Conservation (phyloP, 2,888 invertebrate genomes). For the Cerceris rybyensis region DNA sequence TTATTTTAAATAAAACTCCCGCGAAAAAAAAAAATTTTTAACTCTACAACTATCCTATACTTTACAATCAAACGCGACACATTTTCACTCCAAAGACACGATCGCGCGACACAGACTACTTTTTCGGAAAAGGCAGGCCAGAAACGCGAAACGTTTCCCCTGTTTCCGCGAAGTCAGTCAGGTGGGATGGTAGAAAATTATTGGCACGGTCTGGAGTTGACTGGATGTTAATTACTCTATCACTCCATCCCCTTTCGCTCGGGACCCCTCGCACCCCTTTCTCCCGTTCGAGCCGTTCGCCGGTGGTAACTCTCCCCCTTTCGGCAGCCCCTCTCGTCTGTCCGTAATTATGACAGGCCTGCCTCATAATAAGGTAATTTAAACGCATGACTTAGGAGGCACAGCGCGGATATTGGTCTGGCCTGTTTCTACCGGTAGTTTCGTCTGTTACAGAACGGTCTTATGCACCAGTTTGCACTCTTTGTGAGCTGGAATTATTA, state of each 20-base stretch:
- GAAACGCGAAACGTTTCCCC: constrained; percentile 30
- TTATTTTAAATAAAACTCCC: not conserved
- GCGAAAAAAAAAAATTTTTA: not conserved
- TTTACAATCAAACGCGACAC: not conserved
- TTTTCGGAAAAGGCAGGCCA: constrained; percentile 9
- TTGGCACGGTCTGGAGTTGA: constrained; percentile 74
- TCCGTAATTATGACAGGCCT: constrained; percentile 77
- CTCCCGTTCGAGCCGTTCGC: constrained; percentile 18
- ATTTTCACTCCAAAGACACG: not conserved
- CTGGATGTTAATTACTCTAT: constrained; percentile 77
- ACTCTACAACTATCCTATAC: not conserved
- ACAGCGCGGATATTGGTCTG: constrained; percentile 67
- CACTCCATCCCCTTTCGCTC: constrained; percentile 52
- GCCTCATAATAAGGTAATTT: constrained; percentile 80
- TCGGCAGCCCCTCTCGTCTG: constrained; percentile 21
- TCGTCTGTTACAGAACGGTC: constrained; percentile 51
- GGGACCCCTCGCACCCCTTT: not conserved
- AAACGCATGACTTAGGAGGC: constrained; percentile 80
- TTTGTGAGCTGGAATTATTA: constrained; percentile 59
- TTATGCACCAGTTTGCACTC: constrained; percentile 51
- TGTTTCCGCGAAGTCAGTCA: constrained; percentile 50
- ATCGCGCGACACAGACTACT: constrained; percentile 9
- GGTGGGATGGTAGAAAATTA: constrained; percentile 68
- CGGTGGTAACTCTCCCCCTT: constrained; percentile 10
- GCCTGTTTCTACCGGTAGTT: constrained; percentile 51